Base-by-base conservation (phyloP, 2,797 vertebrate genomes). In the Takifugu ocellatus region DNA sequence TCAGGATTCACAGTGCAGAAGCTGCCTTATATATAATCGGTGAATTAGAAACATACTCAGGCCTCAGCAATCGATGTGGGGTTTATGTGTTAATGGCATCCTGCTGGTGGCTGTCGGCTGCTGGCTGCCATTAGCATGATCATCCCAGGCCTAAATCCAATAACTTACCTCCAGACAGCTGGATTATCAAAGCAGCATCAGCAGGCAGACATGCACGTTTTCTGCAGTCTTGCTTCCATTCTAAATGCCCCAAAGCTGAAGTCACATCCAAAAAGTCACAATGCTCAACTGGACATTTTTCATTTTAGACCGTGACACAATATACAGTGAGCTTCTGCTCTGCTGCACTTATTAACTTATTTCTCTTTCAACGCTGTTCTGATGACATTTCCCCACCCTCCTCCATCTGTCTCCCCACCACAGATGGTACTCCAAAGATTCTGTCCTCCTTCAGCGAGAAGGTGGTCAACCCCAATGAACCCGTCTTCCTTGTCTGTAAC, bases 401-500 rank as follows among this genome's bases (percentile, higher is more conserved):
- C 46, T 24, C 45, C 39, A 26, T 48, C 61, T 25, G 56, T 70
- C 74, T 74, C 60, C 36, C 36, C 36, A 25, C 21, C 51, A 9
- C 87, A 99, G 97, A 99, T 2, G 97, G 97, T 59, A 99, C 96
- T 24, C 97, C 97, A 52, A 99, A 99, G 90, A 98, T 99, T 56
- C 92, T 96, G 79, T 96, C 96, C 29, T 95, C 96, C 67, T 99
- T 99, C 83, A 99, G 95, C 1, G 97, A 99, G 81, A 97, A 98
- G 69, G 97, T 99, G 75, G 95, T 99, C 75, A 98, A 93, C 70
- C 95, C 95, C 0, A 95, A 93, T 6, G 97, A 99, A 63, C 93
- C 94, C 0, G 94, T 99, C 54, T 99, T 96, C 66, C 93, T 99
- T 61, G 90, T 97, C 88, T 99, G 97, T 88, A 95, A 94, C 0